Evolutionary conservation across 1,140 invertebrate genomes (phyloP).

Genomic region (Acromyrmex echinatior): DNA sequence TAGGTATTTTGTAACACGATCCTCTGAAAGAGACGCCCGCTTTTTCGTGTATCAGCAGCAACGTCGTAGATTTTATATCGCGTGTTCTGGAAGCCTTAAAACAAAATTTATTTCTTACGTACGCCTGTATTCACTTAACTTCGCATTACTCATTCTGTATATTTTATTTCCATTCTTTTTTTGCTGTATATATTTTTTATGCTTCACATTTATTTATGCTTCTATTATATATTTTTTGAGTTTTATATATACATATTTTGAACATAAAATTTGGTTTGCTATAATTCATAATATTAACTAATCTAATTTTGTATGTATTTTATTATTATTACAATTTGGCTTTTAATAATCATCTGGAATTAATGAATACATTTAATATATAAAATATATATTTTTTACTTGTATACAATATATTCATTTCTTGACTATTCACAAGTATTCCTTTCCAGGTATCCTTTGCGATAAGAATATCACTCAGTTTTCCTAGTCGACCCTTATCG

Average conservation of each 20-base stretch:
- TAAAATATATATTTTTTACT: neutral
- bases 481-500: slow-evolving; percentile 68
- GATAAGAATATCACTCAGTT: slow-evolving; percentile 70
- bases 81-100: neutral
- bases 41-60: slow-evolving; percentile 9
- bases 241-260: no score
- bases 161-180: neutral
- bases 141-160: neutral
- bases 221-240: neutral
- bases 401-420: slow-evolving; percentile 36
- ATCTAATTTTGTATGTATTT: neutral
- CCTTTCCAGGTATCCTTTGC: slow-evolving; percentile 17
- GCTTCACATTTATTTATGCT: no score
- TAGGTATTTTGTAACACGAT: slow-evolving; percentile 37
- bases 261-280: no score
- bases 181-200: neutral
- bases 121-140: neutral
- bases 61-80: slow-evolving; percentile 14
- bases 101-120: neutral
- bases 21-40: slow-evolving; percentile 1
- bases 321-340: neutral
- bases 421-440: slow-evolving; percentile 28
- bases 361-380: neutral
- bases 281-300: no score
- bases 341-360: neutral